These are phyloP conservation scores for Barnardius zonarius DNA, from an alignment of 2,113 vertebrate species.

Conservation along the genomic window DNA sequence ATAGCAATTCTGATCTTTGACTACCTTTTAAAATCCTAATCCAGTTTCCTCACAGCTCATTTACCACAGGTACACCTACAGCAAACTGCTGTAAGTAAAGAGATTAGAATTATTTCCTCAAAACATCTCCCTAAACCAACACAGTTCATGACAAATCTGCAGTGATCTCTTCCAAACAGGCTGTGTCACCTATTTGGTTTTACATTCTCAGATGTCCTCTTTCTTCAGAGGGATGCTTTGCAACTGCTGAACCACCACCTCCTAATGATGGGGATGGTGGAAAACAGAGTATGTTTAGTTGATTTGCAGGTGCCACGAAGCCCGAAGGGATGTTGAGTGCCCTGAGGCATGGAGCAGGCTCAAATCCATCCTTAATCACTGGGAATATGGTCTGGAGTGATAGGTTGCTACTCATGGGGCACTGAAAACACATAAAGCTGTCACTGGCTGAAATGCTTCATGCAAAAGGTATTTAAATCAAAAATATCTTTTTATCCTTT, in stretches of 20 bases:
- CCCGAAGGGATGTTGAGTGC: not conserved
- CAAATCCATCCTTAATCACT: not conserved
- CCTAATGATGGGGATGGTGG: not conserved
- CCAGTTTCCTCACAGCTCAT: not conserved
- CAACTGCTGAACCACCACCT: not conserved
- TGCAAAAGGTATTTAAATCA: not conserved
- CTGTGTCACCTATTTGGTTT: not conserved
- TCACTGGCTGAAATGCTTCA: not conserved
- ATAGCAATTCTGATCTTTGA: not conserved
- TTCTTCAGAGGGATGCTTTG: not conserved
- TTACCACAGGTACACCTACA: not conserved
- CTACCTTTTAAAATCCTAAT: not conserved
- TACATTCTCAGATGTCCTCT: not conserved
- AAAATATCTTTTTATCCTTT: not conserved
- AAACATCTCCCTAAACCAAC: conserved; percentile 34
- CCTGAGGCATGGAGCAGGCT: not conserved
- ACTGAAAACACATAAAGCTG: not conserved
- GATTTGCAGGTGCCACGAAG: not conserved
- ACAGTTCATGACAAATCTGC: not conserved
- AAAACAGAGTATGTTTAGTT: not conserved
- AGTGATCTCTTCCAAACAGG: not conserved
- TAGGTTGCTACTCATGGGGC: rapidly evolving
- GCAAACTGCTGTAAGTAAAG: conserved; percentile 8
- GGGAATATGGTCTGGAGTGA: not conserved
- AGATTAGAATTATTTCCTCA: not conserved